Evolutionary conservation across 2,888 invertebrate genomes (phyloP), one percentile per base, ranked within the genome.

Genomic region (Callosobruchus maculatus): DNA sequence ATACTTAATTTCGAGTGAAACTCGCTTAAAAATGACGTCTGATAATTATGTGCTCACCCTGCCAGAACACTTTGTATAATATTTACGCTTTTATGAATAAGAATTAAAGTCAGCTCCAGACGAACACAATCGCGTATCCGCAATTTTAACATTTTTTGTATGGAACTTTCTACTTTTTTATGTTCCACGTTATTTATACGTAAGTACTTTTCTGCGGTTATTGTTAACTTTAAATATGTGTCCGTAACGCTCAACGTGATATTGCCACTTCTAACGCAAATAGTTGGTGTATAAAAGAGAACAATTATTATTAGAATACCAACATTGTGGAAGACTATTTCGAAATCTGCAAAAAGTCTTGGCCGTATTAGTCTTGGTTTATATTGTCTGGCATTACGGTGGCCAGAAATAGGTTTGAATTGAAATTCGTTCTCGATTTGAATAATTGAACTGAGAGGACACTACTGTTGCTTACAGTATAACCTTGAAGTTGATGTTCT

Each of bases 31-130:
- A 49, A 49, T 49, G 49, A 49, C 49, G 49, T 49, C 13, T 68
- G 22, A 68, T 68, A 68, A 68, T 68, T 68, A 68, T 9, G 68
- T 68, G 68, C 68, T 68, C 22, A 68, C 68, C 22, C 3, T 22
- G 7, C 21, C 20, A 68, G 68, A 78, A 71, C 77, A 79, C 80
- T 77, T 83, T 83, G 81, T 81, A 79, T 83, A 83, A 83, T 81
- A 76, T 78, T 78, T 74, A 78, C 78, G 78, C 74, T 77, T 76
- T 76, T 71, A 74, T 74, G 74, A 74, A 70, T 72, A 76, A 73
- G 68, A 21, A 18, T 21, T 68, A 68, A 68, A 22, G 9, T 20
- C 20, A 21, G 9, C 3, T 70, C 72, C 70, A 75, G 72, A 71
- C 70, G 71, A 74, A 72, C 74, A 68, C 68, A 68, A 68, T 68